Evolutionary conservation across 2,113 vertebrate species (phyloP).

Genomic region (Psammodynastes pulverulentus): DNA sequence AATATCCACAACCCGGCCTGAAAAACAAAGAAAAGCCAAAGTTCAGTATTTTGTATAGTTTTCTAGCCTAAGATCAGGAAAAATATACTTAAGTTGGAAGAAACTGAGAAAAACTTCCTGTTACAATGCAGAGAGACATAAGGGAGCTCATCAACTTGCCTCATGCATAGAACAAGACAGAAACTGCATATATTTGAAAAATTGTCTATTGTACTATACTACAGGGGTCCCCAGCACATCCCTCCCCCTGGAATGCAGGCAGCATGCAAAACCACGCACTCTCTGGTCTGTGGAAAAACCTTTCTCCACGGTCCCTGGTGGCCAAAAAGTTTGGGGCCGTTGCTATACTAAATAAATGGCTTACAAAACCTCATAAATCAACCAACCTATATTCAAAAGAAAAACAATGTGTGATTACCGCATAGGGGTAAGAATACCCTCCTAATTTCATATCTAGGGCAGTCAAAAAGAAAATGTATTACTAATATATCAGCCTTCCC

Average conservation of each 20-base stretch:
- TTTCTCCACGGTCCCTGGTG: too few species aligned
- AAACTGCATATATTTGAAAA: background rate
- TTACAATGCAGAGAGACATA: background rate
- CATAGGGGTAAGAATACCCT: background rate
- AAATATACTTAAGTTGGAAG: background rate
- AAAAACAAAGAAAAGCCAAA: conserved; percentile 4
- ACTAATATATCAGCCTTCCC: background rate
- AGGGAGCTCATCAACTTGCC: background rate
- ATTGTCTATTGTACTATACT: background rate
- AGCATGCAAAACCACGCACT: too few species aligned
- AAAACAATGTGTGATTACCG: background rate
- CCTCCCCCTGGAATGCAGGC: too few species aligned
- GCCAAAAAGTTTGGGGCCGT: too few species aligned
- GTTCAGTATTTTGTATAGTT: background rate
- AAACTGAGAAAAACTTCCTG: background rate
- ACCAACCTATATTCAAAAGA: background rate
- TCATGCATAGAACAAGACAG: background rate
- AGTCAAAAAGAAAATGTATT: background rate
- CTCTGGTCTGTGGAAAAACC: too few species aligned
- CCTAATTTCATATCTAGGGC: background rate
- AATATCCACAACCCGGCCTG: conserved; percentile 94
- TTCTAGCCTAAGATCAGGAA: background rate
- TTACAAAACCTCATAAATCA: background rate
- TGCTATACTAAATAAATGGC: background rate
- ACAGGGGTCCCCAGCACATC: too few species aligned